Evolutionary conservation across 2,113 vertebrate genomes (phyloP).

Genomic region (Polypterus bichir): DNA sequence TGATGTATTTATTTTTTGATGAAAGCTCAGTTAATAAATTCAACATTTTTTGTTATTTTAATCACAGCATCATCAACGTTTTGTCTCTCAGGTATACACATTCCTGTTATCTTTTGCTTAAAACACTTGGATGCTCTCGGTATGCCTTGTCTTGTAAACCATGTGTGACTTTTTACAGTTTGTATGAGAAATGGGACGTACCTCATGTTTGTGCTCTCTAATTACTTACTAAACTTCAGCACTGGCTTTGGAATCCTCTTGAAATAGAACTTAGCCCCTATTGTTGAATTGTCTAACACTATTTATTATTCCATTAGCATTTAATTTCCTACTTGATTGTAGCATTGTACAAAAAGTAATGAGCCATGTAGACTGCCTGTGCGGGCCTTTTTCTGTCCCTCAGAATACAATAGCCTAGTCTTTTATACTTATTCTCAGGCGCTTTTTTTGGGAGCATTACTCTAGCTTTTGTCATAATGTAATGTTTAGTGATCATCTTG

Average conservation of each 20-base stretch:
- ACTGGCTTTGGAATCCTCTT: neutral
- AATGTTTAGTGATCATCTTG: constrained; percentile 17
- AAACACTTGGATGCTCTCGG: too few species aligned
- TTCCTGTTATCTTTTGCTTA: too few species aligned
- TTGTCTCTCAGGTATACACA: too few species aligned
- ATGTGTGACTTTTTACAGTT: too few species aligned
- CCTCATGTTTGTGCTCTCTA: too few species aligned
- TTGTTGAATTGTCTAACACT: neutral
- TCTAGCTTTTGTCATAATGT: constrained; percentile 16
- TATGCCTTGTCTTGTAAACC: too few species aligned
- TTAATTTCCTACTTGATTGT: constrained; percentile 29
- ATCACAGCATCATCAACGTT: too few species aligned
- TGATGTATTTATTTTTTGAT: too few species aligned
- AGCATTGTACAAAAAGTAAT: constrained; percentile 22
- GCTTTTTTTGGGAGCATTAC: constrained; percentile 6
- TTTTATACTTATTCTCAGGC: constrained; percentile 2
- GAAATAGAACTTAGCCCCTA: neutral
- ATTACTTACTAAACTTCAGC: too few species aligned
- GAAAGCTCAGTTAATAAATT: too few species aligned
- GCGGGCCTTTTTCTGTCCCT: neutral
- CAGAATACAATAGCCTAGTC: neutral
- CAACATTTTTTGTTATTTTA: too few species aligned
- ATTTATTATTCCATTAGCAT: constrained; percentile 42
- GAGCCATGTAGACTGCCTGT: constrained; percentile 20
- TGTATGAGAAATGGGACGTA: too few species aligned